Evolutionary conservation across 2,888 invertebrate genomes (phyloP), one percentile per base, ranked within the genome.

Genomic region (Plusia festucae): DNA sequence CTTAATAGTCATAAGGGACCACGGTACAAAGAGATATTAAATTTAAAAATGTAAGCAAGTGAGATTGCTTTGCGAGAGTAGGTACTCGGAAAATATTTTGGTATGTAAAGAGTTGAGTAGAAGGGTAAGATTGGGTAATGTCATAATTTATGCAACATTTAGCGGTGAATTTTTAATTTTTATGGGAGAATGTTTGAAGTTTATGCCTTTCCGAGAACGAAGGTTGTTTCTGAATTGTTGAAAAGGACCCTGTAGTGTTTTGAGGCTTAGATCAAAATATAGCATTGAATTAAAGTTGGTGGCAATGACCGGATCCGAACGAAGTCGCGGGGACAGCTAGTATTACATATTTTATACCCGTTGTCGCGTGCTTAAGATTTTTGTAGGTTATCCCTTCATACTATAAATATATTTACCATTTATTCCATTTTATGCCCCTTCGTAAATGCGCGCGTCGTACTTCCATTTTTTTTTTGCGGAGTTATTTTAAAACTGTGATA

Each of bases 11-110:
- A 73, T 86, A 61, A 70, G 87, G 84, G 88, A 88, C 70, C 65
- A 30, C 82, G 82, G 83, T 84, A 88, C 91, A 90, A 88, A 90
- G 89, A 87, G 89, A 90, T 91, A 91, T 93, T 91, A 93, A 90
- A 90, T 91, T 92, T 92, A 91, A 93, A 92, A 90, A 93, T 92
- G 90, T 89, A 92, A 84, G 84, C 81, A 68, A 56, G 73, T 64
- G 84, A 85, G 86, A 88, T 89, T 88, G 86, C 83, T 81, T 63
- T 69, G 72, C 71, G 75, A 63, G 59, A 58, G 51, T n/a, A n/a
- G n/a, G n/a, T 65, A 54, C 70, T 64, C 56, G 52, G 59, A 58
- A 78, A 76, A 76, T 78, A 70, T 76, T 79, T 65, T 65, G 62
- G 56, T 53, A 51, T 56, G 27, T 20, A 20, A 64, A 49, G 58